phyloP scores from a whole-genome alignment of 2,797 vertebrate genomes.

The Microcaecilia unicolor region DNA sequence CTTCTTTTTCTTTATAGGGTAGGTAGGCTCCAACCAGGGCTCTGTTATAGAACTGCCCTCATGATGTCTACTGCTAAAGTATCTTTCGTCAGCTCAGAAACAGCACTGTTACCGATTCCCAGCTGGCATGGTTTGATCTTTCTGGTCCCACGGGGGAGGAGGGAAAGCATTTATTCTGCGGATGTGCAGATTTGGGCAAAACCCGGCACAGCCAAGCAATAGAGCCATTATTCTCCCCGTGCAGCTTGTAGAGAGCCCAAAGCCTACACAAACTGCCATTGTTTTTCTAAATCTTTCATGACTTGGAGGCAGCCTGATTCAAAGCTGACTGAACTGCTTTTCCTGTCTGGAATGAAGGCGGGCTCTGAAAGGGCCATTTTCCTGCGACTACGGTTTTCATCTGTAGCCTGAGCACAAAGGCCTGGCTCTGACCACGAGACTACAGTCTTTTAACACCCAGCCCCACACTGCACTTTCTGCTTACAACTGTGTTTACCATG shows the following conservation, averaged over 20 bases:
- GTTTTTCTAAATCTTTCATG: constrained; percentile 60
- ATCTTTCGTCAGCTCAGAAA: constrained; percentile 7
- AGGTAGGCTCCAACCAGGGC: too few relatives aligned
- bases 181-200: constrained; percentile 34
- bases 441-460: constrained; percentile 10
- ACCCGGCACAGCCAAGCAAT: constrained; percentile 41
- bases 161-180: constrained; percentile 14
- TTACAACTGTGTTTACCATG: too few relatives aligned
- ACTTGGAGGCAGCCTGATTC: constrained; percentile 50
- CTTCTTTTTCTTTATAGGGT: too few relatives aligned
- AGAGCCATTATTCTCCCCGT: constrained; percentile 49
- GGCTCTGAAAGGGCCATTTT: constrained; percentile 53
- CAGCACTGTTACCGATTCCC: constrained; percentile 10
- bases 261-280: constrained; percentile 54
- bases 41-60: too few relatives aligned
- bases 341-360: constrained; percentile 46
- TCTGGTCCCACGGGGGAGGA: constrained; percentile 21
- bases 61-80: too few relatives aligned
- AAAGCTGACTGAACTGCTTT: constrained; percentile 48
- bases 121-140: constrained; percentile 8
- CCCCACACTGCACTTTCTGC: constrained; percentile 21
- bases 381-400: constrained; percentile 53
- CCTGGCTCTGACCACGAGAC: constrained; percentile 16
- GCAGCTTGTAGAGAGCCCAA: constrained; percentile 52
- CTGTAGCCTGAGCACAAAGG: constrained; percentile 37